phyloP scores from a whole-genome alignment of 1,140 invertebrate genomes.

The Aricia agestis region DNA sequence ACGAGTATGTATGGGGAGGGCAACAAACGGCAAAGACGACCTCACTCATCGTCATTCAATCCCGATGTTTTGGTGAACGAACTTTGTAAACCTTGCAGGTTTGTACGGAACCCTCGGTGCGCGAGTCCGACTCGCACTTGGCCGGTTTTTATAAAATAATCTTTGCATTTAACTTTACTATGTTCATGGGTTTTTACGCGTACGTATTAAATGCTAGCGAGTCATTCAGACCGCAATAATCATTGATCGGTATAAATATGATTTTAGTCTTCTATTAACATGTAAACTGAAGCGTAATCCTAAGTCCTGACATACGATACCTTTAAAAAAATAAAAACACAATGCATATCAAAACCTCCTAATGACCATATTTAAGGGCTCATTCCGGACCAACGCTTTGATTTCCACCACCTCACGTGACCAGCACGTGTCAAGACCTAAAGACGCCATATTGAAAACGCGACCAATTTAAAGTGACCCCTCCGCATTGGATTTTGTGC shows the following conservation, averaged over 20 bases:
- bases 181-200: no score
- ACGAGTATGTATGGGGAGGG: no score
- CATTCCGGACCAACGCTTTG: slow-evolving; percentile 64
- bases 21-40: no score
- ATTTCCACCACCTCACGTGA: slow-evolving; percentile 57
- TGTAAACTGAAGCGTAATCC: neutral
- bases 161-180: no score
- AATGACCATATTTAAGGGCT: slow-evolving; percentile 67
- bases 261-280: neutral
- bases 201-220: neutral
- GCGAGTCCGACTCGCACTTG: no score
- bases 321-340: neutral
- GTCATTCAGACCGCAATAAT: neutral
- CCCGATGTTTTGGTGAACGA: no score
- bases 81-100: no score
- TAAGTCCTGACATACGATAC: neutral
- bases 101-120: no score
- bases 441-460: slow-evolving; percentile 46
- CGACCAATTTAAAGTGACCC: slow-evolving; percentile 36
- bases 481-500: neutral
- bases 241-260: neutral
- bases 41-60: no score
- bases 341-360: slow-evolving; percentile 23
- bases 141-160: no score
- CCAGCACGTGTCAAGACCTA: slow-evolving; percentile 45